Percentiles rank a stretch among this genome's conserved stretches.
These are phyloP conservation scores for Hydractinia symbiolongicarpus DNA, from an alignment of 30 jellyfish, hydroid and myxozoan genomes.

Conservation along the genomic window DNA sequence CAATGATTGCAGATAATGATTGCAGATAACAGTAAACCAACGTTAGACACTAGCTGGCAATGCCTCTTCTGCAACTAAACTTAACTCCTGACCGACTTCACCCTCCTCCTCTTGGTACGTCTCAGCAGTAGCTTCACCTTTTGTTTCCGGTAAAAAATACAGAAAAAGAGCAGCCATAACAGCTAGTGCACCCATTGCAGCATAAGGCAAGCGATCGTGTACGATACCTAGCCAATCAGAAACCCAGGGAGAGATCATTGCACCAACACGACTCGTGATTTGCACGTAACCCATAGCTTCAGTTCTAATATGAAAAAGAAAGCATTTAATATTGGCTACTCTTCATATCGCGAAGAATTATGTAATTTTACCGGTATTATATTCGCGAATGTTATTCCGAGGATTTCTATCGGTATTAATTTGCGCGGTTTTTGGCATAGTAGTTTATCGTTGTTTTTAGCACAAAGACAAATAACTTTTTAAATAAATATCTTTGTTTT, in stretches of 20 bases:
- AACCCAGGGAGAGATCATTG: constrained; percentile 81
- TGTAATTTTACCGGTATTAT: no score
- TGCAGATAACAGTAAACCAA: no score
- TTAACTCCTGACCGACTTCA: not conserved
- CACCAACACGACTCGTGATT: constrained; percentile 81
- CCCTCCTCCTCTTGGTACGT: constrained; percentile 26
- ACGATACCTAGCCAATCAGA: constrained; percentile 51
- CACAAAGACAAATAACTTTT: no score
- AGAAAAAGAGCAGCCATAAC: constrained; percentile 36
- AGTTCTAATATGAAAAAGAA: constrained; percentile 37
- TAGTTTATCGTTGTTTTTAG: no score
- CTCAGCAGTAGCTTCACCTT: constrained; percentile 48
- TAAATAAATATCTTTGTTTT: no score
- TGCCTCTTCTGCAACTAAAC: not conserved
- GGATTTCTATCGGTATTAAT: no score
- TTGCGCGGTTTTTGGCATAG: no score
- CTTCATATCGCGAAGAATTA: no score
- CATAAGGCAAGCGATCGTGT: constrained; percentile 59
- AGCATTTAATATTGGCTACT: not conserved
- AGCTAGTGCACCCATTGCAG: constrained; percentile 70
- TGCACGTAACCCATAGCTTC: constrained; percentile 80
- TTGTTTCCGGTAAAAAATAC: constrained; percentile 59
- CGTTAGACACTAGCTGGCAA: not conserved
- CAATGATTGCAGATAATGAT: no score
- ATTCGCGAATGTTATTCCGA: no score